Conservation (phyloP, 2,888 invertebrate genomes). For the Brenthis daphne region DNA sequence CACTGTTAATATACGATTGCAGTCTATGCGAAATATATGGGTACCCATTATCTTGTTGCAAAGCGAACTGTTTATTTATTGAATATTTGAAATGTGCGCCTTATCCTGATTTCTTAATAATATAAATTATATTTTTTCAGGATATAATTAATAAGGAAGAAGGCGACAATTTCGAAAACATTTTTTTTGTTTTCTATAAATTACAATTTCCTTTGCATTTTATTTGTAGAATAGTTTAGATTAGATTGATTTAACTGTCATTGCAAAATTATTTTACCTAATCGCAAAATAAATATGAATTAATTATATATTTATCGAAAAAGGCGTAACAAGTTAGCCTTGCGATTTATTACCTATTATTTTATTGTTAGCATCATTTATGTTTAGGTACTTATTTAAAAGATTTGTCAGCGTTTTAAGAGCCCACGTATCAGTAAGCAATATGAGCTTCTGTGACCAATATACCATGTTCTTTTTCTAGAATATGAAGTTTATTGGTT, state of each 20-base stretch:
- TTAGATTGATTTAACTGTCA: constrained; percentile 14
- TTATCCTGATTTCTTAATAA: constrained; percentile 2
- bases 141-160: constrained; percentile 41
- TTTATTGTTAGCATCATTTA: constrained; percentile 5
- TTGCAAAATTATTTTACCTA: constrained; percentile 15
- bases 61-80: constrained; percentile 27
- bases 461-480: constrained; percentile 22
- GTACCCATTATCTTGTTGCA: constrained; percentile 46
- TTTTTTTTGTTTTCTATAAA: constrained; percentile 50
- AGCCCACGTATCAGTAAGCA: neutral
- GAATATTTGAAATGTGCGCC: neutral
- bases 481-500: constrained; percentile 25
- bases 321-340: constrained; percentile 1
- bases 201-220: constrained; percentile 64
- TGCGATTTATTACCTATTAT: constrained; percentile 19
- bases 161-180: constrained; percentile 50
- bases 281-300: neutral
- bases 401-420: neutral
- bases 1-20: neutral
- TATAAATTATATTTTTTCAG: constrained; percentile 56
- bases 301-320: neutral
- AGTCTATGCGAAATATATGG: constrained; percentile 41
- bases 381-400: constrained; percentile 5
- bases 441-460: constrained; percentile 3
- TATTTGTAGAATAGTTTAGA: constrained; percentile 50